Conservation (phyloP, 2,113 vertebrate species). For the Crotalus viridis region DNA sequence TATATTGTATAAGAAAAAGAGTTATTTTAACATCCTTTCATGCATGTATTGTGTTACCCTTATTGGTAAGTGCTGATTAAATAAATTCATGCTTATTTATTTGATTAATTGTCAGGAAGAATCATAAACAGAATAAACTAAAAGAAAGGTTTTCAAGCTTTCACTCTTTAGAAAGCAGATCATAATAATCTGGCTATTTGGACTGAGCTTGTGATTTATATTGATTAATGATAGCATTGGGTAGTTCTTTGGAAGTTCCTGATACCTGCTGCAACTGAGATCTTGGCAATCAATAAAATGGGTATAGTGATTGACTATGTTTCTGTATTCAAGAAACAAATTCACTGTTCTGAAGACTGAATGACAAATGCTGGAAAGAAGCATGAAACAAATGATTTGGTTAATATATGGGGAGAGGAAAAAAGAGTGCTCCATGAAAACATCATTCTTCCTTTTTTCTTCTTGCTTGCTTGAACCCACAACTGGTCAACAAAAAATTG, state of each 20-base stretch:
- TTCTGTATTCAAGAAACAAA: slow-evolving; percentile 7
- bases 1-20: too few species aligned
- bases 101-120: background rate
- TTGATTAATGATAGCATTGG: background rate
- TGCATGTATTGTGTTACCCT: background rate
- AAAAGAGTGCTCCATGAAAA: slow-evolving; percentile 31
- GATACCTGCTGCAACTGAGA: background rate
- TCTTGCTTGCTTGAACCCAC: slow-evolving; percentile 31
- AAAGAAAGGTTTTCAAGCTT: background rate
- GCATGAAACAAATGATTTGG: slow-evolving; percentile 44
- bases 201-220: background rate
- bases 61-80: background rate
- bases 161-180: background rate
- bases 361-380: slow-evolving; percentile 14
- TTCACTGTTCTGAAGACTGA: slow-evolving; percentile 35
- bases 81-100: background rate
- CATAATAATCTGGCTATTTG: background rate
- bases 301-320: background rate
- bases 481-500: slow-evolving; percentile 39
- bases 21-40: too few species aligned
- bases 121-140: background rate
- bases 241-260: background rate
- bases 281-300: background rate
- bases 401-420: slow-evolving; percentile 23
- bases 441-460: slow-evolving; percentile 36